Evolutionary conservation across 2,797 vertebrate genomes (phyloP), one percentile per base, ranked within the genome.

Genomic region (Galago senegalensis): DNA sequence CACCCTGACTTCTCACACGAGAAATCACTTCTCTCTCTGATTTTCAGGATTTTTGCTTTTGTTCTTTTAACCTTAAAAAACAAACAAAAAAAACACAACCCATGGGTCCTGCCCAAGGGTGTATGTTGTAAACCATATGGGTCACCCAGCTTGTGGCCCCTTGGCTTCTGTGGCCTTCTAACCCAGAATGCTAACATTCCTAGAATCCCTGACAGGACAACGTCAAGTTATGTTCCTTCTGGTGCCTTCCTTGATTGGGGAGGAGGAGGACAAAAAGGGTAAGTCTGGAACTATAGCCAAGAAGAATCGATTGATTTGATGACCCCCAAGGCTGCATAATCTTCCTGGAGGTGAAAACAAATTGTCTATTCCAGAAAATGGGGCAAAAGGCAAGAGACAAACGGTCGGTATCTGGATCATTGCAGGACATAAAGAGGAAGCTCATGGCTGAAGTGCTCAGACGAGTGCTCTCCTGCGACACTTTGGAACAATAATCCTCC

Each of bases 171-270:
- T 40, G 20, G 7, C 23, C 89, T 93, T 88, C 69, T 93, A 58
- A 82, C 43, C 31, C n/a, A 65, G n/a, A 46, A 96, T 84, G 58
- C 69, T 88, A 95, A 73, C 90, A 83, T 93, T 80, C 90, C 95
- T 93, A 77, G 21, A 77, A 70, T 95, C 80, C 88, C 91, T 91
- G 85, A 94, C 69, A 79, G 21, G 87, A 92, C 49, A 90, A 93
- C 93, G 95, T 61, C 40, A 88, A 72, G 46, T 37, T 53, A 53
- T 7, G 6, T 56, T 76, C 37, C 70, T 87, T 76, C 91, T 70
- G 27, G 17, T 37, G 40, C 43, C 79, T 93, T 91, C 34, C 37
- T 93, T 87, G 40, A 18, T 21, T 37, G 3, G 18, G 31, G 2
- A 2, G 3, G 27, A 18, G 27, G 37, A 25, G 11, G 17, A 56